Evolutionary conservation across 2,113 vertebrate genomes (phyloP).

Genomic region (Perca flavescens): DNA sequence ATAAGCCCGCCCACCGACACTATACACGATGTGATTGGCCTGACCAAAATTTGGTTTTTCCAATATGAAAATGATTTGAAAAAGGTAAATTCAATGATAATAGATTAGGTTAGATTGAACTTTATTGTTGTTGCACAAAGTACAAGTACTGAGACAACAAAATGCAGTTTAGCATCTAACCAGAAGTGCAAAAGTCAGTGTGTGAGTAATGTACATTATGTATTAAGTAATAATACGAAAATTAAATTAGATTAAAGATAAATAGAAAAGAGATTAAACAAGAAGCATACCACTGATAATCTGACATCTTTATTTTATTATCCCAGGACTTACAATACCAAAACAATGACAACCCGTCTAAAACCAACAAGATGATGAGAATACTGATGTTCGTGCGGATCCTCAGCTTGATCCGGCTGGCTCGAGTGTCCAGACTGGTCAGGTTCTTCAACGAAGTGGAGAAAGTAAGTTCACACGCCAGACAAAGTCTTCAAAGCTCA

Average conservation of each 20-base stretch:
- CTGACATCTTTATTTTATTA: background rate
- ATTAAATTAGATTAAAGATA: background rate
- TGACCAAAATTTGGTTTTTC: too few species aligned
- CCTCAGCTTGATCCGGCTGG: constrained; percentile 82
- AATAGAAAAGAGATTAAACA: background rate
- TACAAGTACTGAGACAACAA: background rate
- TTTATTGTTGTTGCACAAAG: background rate
- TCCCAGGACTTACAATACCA: constrained; percentile 76
- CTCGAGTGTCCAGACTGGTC: constrained; percentile 81
- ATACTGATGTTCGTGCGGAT: constrained; percentile 85
- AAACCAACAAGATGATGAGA: constrained; percentile 83
- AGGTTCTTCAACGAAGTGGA: constrained; percentile 85
- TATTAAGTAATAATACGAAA: too few species aligned
- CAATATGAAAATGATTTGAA: background rate
- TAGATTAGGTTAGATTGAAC: background rate
- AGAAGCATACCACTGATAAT: background rate
- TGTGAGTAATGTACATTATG: too few species aligned
- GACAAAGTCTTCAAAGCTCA: background rate
- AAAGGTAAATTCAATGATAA: too few species aligned
- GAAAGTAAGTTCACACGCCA: constrained; percentile 72
- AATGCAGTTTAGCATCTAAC: background rate
- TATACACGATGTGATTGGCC: too few species aligned
- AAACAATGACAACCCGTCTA: constrained; percentile 72
- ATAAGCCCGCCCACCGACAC: too few species aligned
- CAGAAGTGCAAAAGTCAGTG: background rate